Evolutionary conservation across 2,113 vertebrate species (phyloP), one percentile per base, ranked within the genome.

Genomic region (Balaenoptera acutorostrata): DNA sequence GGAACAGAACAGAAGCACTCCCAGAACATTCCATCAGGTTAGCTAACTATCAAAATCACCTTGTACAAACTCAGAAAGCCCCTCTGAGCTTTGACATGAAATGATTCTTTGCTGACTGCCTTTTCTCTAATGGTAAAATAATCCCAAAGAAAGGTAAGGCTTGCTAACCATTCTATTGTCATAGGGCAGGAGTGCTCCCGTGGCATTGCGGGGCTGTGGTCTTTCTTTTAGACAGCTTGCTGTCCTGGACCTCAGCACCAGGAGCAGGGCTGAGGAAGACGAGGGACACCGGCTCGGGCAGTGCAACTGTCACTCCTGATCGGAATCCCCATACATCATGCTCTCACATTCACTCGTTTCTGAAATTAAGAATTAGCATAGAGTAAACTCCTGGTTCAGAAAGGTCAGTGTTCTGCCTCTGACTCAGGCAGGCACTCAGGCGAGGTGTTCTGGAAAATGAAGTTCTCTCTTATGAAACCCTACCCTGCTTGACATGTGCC

Each of bases 211-310:
- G 55, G n/a, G 29, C 27, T 17, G 23, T 29, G 36, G 33, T 10
- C 7, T 20, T 39, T 7, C 39, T 39, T 7, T n/a, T 27, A 36
- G 44, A 14, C 46, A 31, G 46, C n/a, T 83, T 31, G 27, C 0
- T 44, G 1, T 68, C 39, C 21, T 81, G 33, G 41, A 74, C 39
- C 11, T 3, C 2, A 9, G 46, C 2, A 2, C 20, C 33, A 12
- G 0, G 2, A 2, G 41, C 6, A 13, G 27, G 36, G 8, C 11
- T 4, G 6, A 59, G 18, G 83, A 23, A 46, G 6, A 4, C 1
- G 1, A 12, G 2, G 15, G 27, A 2, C 10, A 36, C 13, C 0
- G 1, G 27, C 21, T 74, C 0, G 1, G 80, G 27, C 25, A 33
- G 55, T 8, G 8, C 44, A 7, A 0, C 0, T n/a, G 36, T 74